These are phyloP conservation scores for Scaptomyza flava DNA, from an alignment of 2,888 invertebrate genomes.

Conservation along the genomic window DNA sequence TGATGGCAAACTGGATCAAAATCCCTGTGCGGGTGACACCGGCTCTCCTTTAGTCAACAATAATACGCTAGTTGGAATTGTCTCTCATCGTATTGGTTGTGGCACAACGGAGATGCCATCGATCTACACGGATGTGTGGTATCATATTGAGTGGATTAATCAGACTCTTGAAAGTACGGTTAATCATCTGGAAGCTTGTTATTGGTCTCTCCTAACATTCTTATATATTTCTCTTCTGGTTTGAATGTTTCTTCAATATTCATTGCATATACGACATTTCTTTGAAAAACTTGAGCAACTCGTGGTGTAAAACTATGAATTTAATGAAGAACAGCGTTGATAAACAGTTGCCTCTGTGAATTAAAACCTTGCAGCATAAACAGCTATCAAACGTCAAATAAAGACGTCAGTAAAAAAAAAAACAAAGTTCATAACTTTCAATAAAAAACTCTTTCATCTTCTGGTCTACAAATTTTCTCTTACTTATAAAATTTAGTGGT, in stretches of 20 bases:
- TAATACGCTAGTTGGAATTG: conserved; percentile 51
- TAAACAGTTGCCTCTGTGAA: background rate
- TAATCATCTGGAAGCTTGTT: background rate
- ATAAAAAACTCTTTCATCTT: no score
- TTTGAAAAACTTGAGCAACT: background rate
- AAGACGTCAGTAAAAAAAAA: no score
- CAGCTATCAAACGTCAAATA: background rate
- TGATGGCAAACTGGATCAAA: background rate
- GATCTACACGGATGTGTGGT: conserved; percentile 58
- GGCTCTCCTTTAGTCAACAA: conserved; percentile 52
- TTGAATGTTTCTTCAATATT: background rate
- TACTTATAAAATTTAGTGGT: no score
- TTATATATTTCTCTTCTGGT: background rate
- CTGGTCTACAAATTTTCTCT: no score
- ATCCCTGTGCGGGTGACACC: conserved; percentile 65
- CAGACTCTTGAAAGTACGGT: background rate
- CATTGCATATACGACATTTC: no score
- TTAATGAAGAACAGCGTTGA: background rate
- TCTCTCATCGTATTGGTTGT: conserved; percentile 52
- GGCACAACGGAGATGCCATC: conserved; percentile 40
- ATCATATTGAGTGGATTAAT: conserved; percentile 50
- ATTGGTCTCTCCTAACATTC: background rate
- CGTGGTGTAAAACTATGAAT: background rate
- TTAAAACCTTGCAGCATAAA: no score
- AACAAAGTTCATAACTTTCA: no score